Conservation (phyloP, 1,140 invertebrate genomes). For the Zaprionus lachaisei region DNA sequence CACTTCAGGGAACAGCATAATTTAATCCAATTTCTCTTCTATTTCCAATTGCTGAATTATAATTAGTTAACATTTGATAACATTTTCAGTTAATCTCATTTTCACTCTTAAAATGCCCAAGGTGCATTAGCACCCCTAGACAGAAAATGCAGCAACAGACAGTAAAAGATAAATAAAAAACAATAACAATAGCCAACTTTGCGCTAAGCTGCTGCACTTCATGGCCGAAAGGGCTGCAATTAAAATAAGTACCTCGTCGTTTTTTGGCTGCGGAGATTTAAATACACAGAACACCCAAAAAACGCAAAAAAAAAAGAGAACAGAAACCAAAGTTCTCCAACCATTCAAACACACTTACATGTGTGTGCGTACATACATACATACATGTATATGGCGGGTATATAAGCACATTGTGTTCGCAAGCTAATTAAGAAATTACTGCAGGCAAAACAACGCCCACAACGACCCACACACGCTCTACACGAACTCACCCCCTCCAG, state of each 20-base stretch:
- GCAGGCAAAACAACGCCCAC: conserved; percentile 74
- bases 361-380: background rate
- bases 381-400: conserved; percentile 42
- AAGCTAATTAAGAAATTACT: conserved; percentile 84
- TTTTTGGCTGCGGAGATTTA: conserved; percentile 16
- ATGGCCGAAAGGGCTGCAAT: conserved; percentile 77
- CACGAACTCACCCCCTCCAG: background rate
- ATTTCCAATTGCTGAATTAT: background rate
- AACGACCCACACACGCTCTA: conserved; percentile 6
- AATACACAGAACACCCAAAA: conserved; percentile 30
- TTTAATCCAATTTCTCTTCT: background rate
- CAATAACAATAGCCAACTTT: conserved; percentile 54
- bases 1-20: background rate
- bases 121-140: background rate
- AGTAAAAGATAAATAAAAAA: conserved; percentile 2
- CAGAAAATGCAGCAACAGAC: background rate
- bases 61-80: conserved; percentile 2
- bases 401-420: conserved; percentile 78
- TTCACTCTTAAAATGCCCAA: background rate
- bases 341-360: conserved; percentile 16
- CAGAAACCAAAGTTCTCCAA: conserved; percentile 23
- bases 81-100: background rate
- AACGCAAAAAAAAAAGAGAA: conserved; percentile 16
- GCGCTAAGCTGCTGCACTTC: conserved; percentile 75
- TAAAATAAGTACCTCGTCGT: conserved; percentile 78